Evolutionary conservation across 2,113 vertebrate genomes (phyloP).

Genomic region (Amphiprion percula): DNA sequence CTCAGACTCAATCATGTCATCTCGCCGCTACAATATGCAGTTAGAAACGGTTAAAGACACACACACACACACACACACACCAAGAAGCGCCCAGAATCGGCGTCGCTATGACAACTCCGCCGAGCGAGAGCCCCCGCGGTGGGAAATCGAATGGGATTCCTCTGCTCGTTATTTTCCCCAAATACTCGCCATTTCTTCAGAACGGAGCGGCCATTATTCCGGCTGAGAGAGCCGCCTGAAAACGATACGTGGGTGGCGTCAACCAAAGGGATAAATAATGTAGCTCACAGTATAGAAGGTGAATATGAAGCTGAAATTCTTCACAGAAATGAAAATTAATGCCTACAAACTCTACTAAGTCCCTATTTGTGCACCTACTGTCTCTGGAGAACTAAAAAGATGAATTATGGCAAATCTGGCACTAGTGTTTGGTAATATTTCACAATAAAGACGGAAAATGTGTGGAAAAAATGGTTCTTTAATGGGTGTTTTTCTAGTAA

Average conservation of each 20-base stretch:
- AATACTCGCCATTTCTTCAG: conserved; percentile 36
- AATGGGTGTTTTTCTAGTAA: not conserved
- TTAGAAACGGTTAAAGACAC: conserved; percentile 17
- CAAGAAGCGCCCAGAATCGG: conserved; percentile 29
- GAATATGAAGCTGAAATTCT: too few species aligned
- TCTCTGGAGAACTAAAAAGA: too few species aligned
- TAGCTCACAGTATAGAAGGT: conserved; percentile 10
- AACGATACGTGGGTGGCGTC: conserved; percentile 16
- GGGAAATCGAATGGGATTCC: conserved; percentile 60
- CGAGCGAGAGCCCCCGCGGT: conserved; percentile 39
- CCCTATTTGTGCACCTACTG: too few species aligned
- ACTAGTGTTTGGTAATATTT: too few species aligned
- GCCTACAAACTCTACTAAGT: too few species aligned
- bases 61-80: not conserved
- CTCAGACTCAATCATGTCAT: conserved; percentile 13
- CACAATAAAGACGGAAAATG: not conserved
- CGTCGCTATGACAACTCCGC: conserved; percentile 81
- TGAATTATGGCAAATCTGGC: not conserved
- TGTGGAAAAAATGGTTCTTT: not conserved
- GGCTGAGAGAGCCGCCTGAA: conserved; percentile 20
- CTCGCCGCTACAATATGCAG: conserved; percentile 13
- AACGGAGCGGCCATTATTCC: conserved; percentile 43
- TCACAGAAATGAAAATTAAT: too few species aligned
- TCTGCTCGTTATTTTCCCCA: conserved; percentile 63
- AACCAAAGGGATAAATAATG: conserved; percentile 39